Evolutionary conservation across 1,140 invertebrate genomes (phyloP).

Genomic region (Drosophila sturtevanti): DNA sequence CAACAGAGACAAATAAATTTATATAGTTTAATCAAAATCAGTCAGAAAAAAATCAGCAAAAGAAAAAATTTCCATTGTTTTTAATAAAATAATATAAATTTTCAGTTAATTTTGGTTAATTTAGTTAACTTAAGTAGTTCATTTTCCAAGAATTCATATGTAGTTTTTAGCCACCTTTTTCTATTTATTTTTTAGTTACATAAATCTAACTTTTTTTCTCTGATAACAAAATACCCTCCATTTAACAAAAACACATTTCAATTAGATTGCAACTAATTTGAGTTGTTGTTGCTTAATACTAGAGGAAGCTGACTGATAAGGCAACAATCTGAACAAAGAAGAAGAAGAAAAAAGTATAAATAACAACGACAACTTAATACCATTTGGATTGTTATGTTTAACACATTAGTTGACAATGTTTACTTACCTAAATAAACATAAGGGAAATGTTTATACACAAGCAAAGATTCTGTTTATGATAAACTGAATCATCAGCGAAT

Average conservation of each 20-base stretch:
- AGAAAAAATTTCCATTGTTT: too few relatives aligned
- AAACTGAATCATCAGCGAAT: not conserved
- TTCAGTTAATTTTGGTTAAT: too few relatives aligned
- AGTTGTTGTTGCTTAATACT: not conserved
- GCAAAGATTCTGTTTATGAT: not conserved
- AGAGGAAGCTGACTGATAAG: slow-evolving; percentile 47
- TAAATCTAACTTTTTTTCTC: not conserved
- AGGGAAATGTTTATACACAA: not conserved
- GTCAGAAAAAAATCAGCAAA: not conserved
- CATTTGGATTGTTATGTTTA: slow-evolving; percentile 6
- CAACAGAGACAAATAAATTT: not conserved
- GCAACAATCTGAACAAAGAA: slow-evolving; percentile 13
- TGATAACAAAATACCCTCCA: slow-evolving; percentile 15
- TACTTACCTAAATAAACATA: slow-evolving; percentile 4
- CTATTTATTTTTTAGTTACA: not conserved
- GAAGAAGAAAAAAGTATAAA: slow-evolving; percentile 8
- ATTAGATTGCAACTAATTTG: slow-evolving; percentile 17
- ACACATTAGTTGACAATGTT: not conserved
- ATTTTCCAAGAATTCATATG: too few relatives aligned
- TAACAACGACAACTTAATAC: slow-evolving; percentile 17
- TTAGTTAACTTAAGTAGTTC: too few relatives aligned
- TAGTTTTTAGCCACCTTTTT: too few relatives aligned
- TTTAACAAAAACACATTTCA: slow-evolving; percentile 19
- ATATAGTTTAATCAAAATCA: not conserved
- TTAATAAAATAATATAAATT: not conserved